Base-by-base conservation (phyloP, 64 coral and sea anemone species). In the Acropora tenuis region DNA sequence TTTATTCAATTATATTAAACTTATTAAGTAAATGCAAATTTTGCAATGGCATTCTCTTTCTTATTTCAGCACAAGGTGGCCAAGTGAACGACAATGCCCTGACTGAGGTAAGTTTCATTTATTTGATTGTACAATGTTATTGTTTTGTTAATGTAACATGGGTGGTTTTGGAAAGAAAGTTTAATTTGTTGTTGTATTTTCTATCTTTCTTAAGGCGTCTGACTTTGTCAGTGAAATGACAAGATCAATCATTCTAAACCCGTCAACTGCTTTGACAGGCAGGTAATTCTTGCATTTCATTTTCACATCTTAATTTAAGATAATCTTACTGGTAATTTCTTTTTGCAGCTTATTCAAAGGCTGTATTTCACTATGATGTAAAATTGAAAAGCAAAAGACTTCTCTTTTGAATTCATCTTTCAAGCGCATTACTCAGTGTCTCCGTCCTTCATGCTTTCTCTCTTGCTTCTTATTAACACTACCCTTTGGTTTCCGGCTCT, bases 141-240 rank as follows among this genome's bases (percentile, higher is more conserved):
- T 30, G 30, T 30, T 30, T 30, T 30, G 30, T 30, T 30, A 30
- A 30, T 30, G 30, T 30, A 30, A 30, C 30, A 30, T 30, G 30
- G 30, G 30, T 30, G 30, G 30, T 30, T 30, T 30, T 30, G 30
- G 30, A 30, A 30, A 30, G 30, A 30, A 30, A 30, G 30, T 30
- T 30, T 30, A 30, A 30, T 30, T 30, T 30, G 30, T 30, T 44
- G 10, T 18, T 1, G 2, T 63, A 63, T 41, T 8, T n/a, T 66
- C 0, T 17, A 43, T 80, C 43, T 8, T 48, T 73, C 45, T 16
- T 6, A 40, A 92, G 90, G 90, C 90, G 68, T 92, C 90, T 59
- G 83, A 92, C 11, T 43, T 85, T 92, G 42, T 92, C 10, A 92
- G 68, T 76, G 80, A 86, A 59, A 47, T 92, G 80, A 78, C 90